Base-by-base conservation (phyloP, 1,140 invertebrate genomes). In the Bacillus rossius region DNA sequence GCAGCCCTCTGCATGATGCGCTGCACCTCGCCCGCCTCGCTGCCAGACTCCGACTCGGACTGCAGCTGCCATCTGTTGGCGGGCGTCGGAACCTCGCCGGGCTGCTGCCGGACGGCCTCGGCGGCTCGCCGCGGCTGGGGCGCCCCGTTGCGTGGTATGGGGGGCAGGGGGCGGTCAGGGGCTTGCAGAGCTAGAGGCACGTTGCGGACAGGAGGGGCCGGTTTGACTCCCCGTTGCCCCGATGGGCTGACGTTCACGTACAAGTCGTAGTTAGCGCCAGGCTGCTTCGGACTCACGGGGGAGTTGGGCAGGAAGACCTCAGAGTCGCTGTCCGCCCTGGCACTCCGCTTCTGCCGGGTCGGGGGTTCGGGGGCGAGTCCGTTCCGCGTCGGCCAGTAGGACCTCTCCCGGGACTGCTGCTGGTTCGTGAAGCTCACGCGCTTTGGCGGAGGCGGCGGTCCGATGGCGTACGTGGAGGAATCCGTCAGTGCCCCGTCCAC, bases 321-420 rank as follows among this genome's bases (percentile, higher is more conserved):
- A 37, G 64, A 61, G 23, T 65, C 62, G 3, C 3, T 16, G 0
- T 54, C 3, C 42, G 3, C 3, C 55, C 60, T 10, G n/a, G 29
- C 29, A 10, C 54, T 41, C 49, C 29, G 22, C 41, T 77, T 64
- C 51, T 74, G 70, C 40, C 79, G 70, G 0, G 79, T 79, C 1
- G 79, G 78, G 3, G 79, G 79, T 64, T 77, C 77, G n/a, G 77
- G 71, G 0, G 77, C 77, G 58, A 72, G 77, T 1, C 79, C 79
- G 45, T 75, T 77, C 53, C 76, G 79, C 1, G 78, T 80, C 10
- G 79, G 79, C 78, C 79, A 80, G 38, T 29, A 22, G 1, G 8
- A 3, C n/a, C 16, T 20, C n/a, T 45, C 54, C 43, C 17, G 43
- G 17, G 55, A 45, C 61, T 55, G 34, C 66, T 63, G 0, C 65